Percentiles rank a stretch among this genome's conserved stretches.
Conservation (phyloP, 2,888 invertebrate species). For the Trypoxylon attenuatum region DNA sequence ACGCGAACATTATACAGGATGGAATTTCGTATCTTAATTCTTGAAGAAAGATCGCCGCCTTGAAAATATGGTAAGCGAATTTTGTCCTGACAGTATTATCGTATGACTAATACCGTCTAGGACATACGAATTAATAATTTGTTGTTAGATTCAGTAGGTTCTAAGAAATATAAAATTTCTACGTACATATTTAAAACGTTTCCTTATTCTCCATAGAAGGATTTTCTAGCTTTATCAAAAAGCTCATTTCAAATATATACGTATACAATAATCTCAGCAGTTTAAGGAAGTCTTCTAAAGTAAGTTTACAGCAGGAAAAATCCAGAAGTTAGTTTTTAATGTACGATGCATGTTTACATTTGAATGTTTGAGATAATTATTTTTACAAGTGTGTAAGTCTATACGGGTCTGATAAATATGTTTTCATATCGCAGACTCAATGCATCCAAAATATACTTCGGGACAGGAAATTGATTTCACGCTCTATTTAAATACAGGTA, state of each 20-base stretch:
- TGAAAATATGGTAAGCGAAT: slow-evolving; percentile 19
- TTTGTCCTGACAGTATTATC: slow-evolving; percentile 23
- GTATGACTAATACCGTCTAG: slow-evolving; percentile 28
- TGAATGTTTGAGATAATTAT: not conserved
- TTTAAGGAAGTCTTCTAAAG: too few species aligned
- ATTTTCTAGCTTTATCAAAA: too few species aligned
- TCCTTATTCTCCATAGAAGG: not conserved
- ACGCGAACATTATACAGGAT: slow-evolving; percentile 4
- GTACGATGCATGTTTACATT: too few species aligned
- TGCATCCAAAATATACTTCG: too few species aligned
- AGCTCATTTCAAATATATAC: too few species aligned
- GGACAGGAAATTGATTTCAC: too few species aligned
- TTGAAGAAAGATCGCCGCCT: slow-evolving; percentile 16
- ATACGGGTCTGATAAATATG: not conserved
- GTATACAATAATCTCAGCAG: too few species aligned
- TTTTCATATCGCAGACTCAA: too few species aligned
- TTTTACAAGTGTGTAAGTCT: not conserved
- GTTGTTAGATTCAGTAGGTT: slow-evolving; percentile 55
- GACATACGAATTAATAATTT: slow-evolving; percentile 46
- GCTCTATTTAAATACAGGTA: too few species aligned
- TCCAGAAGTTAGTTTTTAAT: too few species aligned
- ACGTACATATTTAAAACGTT: slow-evolving; percentile 31
- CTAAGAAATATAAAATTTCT: slow-evolving; percentile 57
- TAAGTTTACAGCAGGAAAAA: too few species aligned
- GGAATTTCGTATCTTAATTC: not conserved